A percentile compares a stretch with the other conserved stretches of the same genome.
These are phyloP conservation scores for Platysternon megacephalum DNA, from an alignment of 2,113 vertebrate species.

Conservation along the genomic window DNA sequence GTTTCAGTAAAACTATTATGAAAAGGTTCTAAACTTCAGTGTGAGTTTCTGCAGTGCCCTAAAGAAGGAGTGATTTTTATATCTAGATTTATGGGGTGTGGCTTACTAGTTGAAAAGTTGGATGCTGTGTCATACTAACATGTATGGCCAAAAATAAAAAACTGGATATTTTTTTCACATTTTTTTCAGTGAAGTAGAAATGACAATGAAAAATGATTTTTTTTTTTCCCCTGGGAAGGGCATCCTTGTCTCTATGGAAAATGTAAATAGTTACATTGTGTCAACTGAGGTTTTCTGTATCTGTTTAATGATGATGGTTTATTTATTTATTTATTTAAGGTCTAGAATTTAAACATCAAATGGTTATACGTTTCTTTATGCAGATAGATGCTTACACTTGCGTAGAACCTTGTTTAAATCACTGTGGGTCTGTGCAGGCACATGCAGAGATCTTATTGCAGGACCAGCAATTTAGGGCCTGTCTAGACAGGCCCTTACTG, in stretches of 20 bases:
- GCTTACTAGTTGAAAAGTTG: not conserved
- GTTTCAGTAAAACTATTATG: fast-evolving
- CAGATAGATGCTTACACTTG: fast-evolving
- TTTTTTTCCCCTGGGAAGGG: fast-evolving
- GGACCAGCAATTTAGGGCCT: not conserved
- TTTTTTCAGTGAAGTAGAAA: not conserved
- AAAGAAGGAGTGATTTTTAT: not conserved
- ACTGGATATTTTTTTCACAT: not conserved
- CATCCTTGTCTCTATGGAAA: fast-evolving
- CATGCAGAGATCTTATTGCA: not conserved
- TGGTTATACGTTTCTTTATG: not conserved
- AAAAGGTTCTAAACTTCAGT: not conserved
- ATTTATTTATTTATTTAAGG: not conserved
- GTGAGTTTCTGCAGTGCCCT: not conserved
- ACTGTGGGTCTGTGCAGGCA: not conserved
- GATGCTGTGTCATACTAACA: not conserved
- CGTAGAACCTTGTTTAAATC: not conserved
- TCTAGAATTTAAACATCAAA: not conserved
- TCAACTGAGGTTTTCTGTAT: fast-evolving
- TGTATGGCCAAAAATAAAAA: not conserved
- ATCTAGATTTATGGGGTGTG: not conserved
- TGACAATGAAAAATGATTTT: fast-evolving
- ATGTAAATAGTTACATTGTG: fast-evolving
- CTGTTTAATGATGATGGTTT: not conserved
- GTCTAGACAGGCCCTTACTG: not conserved